Evolutionary conservation across 2,113 vertebrate species (phyloP).

Genomic region (Sciurus niger): DNA sequence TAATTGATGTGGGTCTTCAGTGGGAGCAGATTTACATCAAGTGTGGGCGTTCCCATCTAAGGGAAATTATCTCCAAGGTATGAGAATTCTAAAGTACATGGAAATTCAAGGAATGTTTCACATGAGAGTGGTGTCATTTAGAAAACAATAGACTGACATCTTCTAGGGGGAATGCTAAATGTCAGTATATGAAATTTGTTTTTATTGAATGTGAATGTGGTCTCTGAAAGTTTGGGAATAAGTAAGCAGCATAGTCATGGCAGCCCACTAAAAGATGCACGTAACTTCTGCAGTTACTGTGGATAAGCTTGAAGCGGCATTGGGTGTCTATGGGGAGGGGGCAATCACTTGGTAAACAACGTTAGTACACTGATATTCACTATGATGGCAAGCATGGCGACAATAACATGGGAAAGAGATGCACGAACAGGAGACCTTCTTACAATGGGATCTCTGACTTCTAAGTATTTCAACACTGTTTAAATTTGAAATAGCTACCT

Average conservation of each 20-base stretch:
- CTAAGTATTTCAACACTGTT: constrained; percentile 40
- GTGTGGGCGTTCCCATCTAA: neutral
- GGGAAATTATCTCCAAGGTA: neutral
- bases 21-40: neutral
- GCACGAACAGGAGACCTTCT: neutral
- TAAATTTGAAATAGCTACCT: constrained; percentile 45
- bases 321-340: too few species aligned
- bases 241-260: neutral
- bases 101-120: neutral
- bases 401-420: neutral
- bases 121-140: neutral
- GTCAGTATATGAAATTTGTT: neutral
- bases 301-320: neutral
- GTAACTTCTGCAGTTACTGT: neutral
- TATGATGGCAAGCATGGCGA: neutral
- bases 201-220: neutral
- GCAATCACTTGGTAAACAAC: neutral
- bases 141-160: neutral
- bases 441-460: neutral
- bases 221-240: constrained; percentile 36
- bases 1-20: neutral
- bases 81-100: neutral
- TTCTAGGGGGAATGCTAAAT: neutral
- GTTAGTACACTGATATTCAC: neutral
- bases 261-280: neutral